phyloP scores from a whole-genome alignment of 2,888 invertebrate genomes.

The Torymus texanus region DNA sequence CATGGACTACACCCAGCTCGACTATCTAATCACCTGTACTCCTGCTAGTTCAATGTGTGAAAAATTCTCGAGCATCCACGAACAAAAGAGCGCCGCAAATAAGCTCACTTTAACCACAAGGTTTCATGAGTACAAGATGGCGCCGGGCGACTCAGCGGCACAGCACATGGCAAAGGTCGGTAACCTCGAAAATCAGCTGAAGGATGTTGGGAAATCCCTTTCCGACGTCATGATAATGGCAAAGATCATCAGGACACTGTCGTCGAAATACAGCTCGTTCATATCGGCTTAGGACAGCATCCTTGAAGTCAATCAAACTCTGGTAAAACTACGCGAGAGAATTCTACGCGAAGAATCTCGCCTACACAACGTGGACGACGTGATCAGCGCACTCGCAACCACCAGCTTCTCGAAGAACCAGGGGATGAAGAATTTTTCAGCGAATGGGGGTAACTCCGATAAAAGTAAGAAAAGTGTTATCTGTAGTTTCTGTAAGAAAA shows the following conservation, averaged over 20 bases:
- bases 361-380: too few relatives aligned
- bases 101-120: slow-evolving; percentile 27
- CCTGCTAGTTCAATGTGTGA: slow-evolving; percentile 23
- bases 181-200: neutral
- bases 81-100: slow-evolving; percentile 32
- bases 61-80: slow-evolving; percentile 21
- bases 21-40: slow-evolving; percentile 19
- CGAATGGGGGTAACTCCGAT: too few relatives aligned
- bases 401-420: too few relatives aligned
- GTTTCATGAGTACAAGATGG: slow-evolving; percentile 39
- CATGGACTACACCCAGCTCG: neutral
- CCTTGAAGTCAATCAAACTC: too few relatives aligned
- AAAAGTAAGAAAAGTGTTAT: too few relatives aligned
- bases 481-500: too few relatives aligned
- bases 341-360: too few relatives aligned
- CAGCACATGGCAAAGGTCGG: slow-evolving; percentile 30
- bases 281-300: neutral
- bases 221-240: neutral
- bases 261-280: neutral
- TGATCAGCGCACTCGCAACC: too few relatives aligned
- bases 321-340: too few relatives aligned
- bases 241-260: neutral
- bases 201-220: neutral
- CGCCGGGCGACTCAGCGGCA: neutral
- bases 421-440: too few relatives aligned